A percentile compares a stretch with the other conserved stretches of the same genome.
phyloP scores from a whole-genome alignment of 2,888 invertebrate genomes.

The Reticulitermes lucifugus region DNA sequence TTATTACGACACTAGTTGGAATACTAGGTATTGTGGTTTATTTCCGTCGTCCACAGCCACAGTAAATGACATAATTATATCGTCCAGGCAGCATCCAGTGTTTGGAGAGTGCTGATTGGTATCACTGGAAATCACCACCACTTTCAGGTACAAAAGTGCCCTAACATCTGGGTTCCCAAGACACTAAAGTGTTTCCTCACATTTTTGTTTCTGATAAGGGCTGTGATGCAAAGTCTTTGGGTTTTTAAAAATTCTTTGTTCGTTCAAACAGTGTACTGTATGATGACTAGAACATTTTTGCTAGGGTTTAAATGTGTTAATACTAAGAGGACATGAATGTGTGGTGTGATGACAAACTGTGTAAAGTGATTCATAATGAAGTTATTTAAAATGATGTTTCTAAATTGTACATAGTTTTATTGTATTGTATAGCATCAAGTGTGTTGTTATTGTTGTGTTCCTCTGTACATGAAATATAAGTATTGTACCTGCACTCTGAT shows the following conservation, averaged over 20 bases:
- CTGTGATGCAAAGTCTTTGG: slow-evolving; percentile 4
- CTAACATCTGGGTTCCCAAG: background rate
- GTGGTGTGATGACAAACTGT: slow-evolving; percentile 9
- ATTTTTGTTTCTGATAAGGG: slow-evolving; percentile 11
- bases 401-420: slow-evolving; percentile 25
- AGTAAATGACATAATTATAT: background rate
- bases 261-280: background rate
- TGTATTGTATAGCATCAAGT: slow-evolving; percentile 6
- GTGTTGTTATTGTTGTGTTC: slow-evolving; percentile 30
- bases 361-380: background rate
- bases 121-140: background rate
- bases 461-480: slow-evolving; percentile 22
- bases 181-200: background rate
- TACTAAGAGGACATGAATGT: background rate
- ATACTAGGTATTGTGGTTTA: slow-evolving; percentile 87
- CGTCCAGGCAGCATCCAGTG: background rate
- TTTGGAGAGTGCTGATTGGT: background rate
- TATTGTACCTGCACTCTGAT: background rate
- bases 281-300: background rate
- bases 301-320: background rate
- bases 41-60: slow-evolving; percentile 73
- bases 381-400: slow-evolving; percentile 5
- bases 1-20: slow-evolving; percentile 84
- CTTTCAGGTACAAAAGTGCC: background rate
- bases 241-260: background rate